Percentiles rank a stretch among this genome's conserved stretches.
Evolutionary conservation across 1,140 invertebrate genomes (phyloP).

Genomic region (Cherax quadricarinatus): DNA sequence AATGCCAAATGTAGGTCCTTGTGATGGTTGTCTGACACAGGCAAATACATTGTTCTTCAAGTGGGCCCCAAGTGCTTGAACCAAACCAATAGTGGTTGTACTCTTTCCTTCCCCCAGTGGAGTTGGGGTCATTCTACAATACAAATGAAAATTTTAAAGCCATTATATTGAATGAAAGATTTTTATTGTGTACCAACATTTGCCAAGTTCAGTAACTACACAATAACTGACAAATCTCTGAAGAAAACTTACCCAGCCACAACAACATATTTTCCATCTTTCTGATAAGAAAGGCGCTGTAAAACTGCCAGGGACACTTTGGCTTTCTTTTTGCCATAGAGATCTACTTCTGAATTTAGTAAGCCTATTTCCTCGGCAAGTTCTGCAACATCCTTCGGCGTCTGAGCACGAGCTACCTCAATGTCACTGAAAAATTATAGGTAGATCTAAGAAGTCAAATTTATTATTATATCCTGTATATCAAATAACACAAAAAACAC

Average conservation of each 20-base stretch:
- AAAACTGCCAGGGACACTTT: conserved; percentile 93
- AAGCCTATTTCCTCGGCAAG: conserved; percentile 93
- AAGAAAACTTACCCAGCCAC: conserved; percentile 87
- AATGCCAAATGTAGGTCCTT: conserved; percentile 99
- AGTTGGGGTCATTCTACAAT: conserved; percentile 92
- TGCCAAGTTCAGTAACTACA: not conserved
- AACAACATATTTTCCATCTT: conserved; percentile 94
- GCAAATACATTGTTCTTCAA: conserved; percentile 92
- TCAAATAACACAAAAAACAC: not conserved
- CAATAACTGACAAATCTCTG: not conserved
- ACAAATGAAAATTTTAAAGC: not conserved
- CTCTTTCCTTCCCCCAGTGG: conserved; percentile 98
- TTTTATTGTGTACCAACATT: not conserved
- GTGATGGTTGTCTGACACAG: conserved; percentile 97
- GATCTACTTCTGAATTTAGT: conserved; percentile 86
- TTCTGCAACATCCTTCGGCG: conserved; percentile 88
- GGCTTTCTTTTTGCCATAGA: conserved; percentile 96
- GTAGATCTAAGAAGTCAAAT: not conserved
- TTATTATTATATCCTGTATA: not conserved
- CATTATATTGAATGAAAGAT: not conserved
- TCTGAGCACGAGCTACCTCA: conserved; percentile 90
- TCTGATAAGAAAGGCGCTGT: conserved; percentile 83
- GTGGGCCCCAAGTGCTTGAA: conserved; percentile 93
- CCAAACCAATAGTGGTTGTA: conserved; percentile 95
- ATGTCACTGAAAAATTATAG: conserved; percentile 84